phyloP scores from a whole-genome alignment of 2,113 vertebrate genomes.

The Dinomys branickii region DNA sequence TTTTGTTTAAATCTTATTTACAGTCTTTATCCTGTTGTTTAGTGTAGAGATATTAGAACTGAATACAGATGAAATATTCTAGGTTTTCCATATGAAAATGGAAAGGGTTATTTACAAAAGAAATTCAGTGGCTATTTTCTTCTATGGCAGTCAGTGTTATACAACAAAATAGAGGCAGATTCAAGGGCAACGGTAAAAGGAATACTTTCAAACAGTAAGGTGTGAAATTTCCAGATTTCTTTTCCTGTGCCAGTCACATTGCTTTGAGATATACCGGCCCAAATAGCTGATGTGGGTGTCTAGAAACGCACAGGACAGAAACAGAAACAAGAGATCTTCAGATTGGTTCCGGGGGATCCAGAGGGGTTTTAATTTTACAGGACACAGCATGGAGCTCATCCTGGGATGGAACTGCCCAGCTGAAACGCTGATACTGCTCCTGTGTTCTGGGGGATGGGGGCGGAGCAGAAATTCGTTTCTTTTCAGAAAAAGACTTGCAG shows the following conservation, averaged over 20 bases:
- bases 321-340: background rate
- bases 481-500: background rate
- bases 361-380: background rate
- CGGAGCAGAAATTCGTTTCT: background rate
- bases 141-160: background rate
- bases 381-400: background rate
- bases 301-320: background rate
- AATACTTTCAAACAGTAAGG: background rate
- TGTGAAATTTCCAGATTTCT: background rate
- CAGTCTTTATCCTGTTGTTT: background rate
- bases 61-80: background rate
- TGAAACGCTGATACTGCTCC: no score
- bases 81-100: background rate
- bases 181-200: background rate
- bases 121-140: background rate
- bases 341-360: background rate
- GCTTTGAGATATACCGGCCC: background rate
- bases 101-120: background rate
- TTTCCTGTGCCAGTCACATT: background rate
- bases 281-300: fast-evolving
- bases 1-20: constrained; percentile 19
- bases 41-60: background rate
- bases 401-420: background rate
- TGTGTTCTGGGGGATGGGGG: background rate
- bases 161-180: background rate